Evolutionary conservation across 1,140 invertebrate species (phyloP).

Genomic region (Plodia interpunctella): DNA sequence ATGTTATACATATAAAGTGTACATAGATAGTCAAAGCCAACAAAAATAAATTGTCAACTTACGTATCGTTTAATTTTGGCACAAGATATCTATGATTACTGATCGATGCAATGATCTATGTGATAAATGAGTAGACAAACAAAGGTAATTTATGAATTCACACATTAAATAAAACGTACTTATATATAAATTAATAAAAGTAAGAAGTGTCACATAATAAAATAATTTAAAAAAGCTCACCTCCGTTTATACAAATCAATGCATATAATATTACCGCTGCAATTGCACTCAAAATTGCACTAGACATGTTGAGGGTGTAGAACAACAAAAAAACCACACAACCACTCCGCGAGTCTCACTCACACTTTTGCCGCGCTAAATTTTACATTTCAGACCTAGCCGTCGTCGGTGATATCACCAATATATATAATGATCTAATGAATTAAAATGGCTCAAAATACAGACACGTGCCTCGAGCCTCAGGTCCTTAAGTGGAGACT

Average conservation of each 20-base stretch:
- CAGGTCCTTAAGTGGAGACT: constrained; percentile 25
- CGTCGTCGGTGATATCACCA: constrained; percentile 51
- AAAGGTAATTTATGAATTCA: too few species aligned
- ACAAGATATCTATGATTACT: too few species aligned
- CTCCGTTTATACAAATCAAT: background rate
- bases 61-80: too few species aligned
- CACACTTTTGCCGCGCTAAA: constrained; percentile 35
- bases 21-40: too few species aligned
- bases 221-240: background rate
- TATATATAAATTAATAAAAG: too few species aligned
- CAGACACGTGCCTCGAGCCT: constrained; percentile 30
- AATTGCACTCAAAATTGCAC: background rate
- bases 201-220: background rate
- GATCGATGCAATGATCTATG: too few species aligned
- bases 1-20: too few species aligned
- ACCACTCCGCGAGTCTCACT: constrained; percentile 31
- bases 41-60: too few species aligned
- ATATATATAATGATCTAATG: constrained; percentile 48
- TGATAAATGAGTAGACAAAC: too few species aligned
- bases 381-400: constrained; percentile 34
- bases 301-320: background rate
- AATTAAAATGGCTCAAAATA: constrained; percentile 45
- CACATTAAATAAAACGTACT: too few species aligned
- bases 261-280: background rate
- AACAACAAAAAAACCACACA: background rate